phyloP scores from a whole-genome alignment of 2,797 vertebrate species.

The Potorous gilbertii region DNA sequence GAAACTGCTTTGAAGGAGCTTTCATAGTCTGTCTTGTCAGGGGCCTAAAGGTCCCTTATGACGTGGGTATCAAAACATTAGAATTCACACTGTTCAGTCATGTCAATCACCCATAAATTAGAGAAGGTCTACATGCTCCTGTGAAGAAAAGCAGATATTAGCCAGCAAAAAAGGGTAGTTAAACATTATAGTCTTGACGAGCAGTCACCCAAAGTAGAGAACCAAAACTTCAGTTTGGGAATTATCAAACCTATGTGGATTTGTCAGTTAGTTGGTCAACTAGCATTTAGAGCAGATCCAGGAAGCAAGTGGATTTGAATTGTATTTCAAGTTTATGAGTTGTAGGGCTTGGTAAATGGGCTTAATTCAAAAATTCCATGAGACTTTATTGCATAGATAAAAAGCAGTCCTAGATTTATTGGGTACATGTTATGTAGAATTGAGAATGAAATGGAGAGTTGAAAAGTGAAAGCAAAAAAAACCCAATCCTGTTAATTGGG shows the following conservation, averaged over 20 bases:
- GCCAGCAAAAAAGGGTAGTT: conserved; percentile 67
- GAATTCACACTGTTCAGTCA: conserved; percentile 71
- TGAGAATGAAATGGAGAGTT: fast-evolving
- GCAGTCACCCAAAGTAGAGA: conserved; percentile 56
- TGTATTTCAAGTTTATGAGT: neutral
- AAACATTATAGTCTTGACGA: conserved; percentile 74
- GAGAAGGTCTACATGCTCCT: conserved; percentile 71
- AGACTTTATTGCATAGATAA: fast-evolving
- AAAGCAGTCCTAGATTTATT: neutral
- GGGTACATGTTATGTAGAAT: fast-evolving
- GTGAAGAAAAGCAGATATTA: conserved; percentile 58
- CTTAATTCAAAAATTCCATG: neutral
- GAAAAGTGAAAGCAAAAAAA: neutral
- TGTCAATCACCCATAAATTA: conserved; percentile 78
- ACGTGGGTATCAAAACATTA: conserved; percentile 75
- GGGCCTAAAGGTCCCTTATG: conserved; percentile 71
- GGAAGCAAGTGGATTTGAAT: neutral
- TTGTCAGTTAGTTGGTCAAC: neutral
- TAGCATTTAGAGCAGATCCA: neutral
- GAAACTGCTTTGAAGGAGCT: conserved; percentile 56
- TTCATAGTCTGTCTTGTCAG: conserved; percentile 73
- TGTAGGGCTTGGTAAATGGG: neutral
- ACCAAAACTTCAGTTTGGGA: conserved; percentile 14
- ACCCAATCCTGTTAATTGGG: neutral
- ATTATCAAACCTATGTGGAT: neutral